These are phyloP conservation scores for Thereva nobilitata DNA, from an alignment of 2,888 invertebrate genomes.

Conservation along the genomic window DNA sequence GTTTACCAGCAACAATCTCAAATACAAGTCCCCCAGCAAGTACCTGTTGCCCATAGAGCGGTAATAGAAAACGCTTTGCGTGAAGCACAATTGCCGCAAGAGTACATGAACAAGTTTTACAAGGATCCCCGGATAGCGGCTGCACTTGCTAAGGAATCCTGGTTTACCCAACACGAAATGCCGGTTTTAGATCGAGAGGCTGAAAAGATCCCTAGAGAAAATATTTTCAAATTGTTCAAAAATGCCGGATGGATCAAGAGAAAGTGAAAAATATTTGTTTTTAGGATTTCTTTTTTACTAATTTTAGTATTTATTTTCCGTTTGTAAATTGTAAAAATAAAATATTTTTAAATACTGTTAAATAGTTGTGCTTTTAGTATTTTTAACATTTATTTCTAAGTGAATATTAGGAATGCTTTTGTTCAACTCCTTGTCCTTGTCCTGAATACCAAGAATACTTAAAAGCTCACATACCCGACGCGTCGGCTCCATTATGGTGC, in stretches of 20 bases:
- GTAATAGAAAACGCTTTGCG: constrained; percentile 72
- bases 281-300: not conserved
- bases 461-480: too few species aligned
- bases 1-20: constrained; percentile 32
- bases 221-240: constrained; percentile 74
- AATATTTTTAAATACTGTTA: constrained; percentile 4
- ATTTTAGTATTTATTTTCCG: not conserved
- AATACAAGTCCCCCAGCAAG: constrained; percentile 44
- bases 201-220: constrained; percentile 77
- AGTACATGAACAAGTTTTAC: constrained; percentile 70
- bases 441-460: too few species aligned
- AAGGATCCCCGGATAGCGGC: constrained; percentile 75
- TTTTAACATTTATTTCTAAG: not conserved
- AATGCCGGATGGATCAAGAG: constrained; percentile 65
- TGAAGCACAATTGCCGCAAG: constrained; percentile 73
- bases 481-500: too few species aligned
- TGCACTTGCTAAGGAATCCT: constrained; percentile 76
- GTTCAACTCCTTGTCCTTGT: too few species aligned
- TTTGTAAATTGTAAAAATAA: constrained; percentile 2
- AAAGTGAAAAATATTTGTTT: constrained; percentile 37
- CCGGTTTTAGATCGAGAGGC: constrained; percentile 78
- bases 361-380: constrained; percentile 24
- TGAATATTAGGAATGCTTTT: too few species aligned
- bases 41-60: constrained; percentile 67
- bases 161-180: constrained; percentile 77